Evolutionary conservation across 2,797 vertebrate species (phyloP), one percentile per base, ranked within the genome.

Genomic region (Eurystomus glaucurus): DNA sequence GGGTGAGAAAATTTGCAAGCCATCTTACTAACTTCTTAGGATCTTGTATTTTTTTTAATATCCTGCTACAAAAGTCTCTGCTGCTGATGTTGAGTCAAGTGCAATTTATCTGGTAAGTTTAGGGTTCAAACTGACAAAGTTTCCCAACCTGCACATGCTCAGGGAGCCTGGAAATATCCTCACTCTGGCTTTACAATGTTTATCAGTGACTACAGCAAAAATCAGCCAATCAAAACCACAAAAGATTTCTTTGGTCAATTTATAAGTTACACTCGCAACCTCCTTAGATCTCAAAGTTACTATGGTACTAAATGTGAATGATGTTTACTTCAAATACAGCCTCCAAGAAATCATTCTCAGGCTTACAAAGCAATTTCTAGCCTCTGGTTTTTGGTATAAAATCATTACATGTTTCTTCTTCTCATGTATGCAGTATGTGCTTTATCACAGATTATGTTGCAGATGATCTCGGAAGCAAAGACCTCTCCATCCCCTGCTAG

Each of bases 301-400:
- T 52, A 37, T 3, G 4, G 69, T 64, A 74, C 52, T 46, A 61
- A 91, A 83, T 55, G 61, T 79, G 90, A 97, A 82, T 76, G 37
- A 78, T 52, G 60, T 85, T 96, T 92, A 79, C 84, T 62, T 51
- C 90, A 87, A 93, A 61, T 48, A 93, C 13, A 94, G 58, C 43
- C 50, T 92, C 78, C 8, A 15, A 91, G 80, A 98, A 97, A 94
- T 92, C 62, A 86, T 90, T 85, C 65, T 91, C 80, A 92, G 69
- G 25, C 77, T 85, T 97, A 14, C 50, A 96, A 97, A 97, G 85
- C 83, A 96, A 97, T 98, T 98, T 97, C 92, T 87, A 97, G 85
- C 50, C 78, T 95, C 90, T 95, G 92, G 9, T 85, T 97, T 97
- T 95, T 74, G 60, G 82, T 96, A 75, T 93, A 97, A 84, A 97